A percentile compares a stretch with the other conserved stretches of the same genome.
Evolutionary conservation across 2,888 invertebrate species (phyloP).

Genomic region (Cheiracanthium punctorium): DNA sequence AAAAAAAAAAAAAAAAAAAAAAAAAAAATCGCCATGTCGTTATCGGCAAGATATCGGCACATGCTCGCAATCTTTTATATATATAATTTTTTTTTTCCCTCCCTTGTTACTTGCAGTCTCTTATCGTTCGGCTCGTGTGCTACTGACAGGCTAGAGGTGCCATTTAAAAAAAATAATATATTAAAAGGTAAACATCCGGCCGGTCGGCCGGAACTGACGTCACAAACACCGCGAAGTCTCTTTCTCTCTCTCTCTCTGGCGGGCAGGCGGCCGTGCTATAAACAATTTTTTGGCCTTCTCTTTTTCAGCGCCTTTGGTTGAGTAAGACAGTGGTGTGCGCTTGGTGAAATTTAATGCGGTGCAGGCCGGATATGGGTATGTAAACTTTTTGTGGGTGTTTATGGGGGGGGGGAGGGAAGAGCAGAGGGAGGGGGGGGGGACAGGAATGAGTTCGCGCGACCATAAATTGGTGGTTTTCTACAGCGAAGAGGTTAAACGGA

Average conservation of each 20-base stretch:
- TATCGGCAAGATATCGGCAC: not conserved
- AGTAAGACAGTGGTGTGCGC: no score
- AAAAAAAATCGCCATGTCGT: no score
- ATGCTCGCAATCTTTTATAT: not conserved
- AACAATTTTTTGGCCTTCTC: conserved; percentile 27
- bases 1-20: no score
- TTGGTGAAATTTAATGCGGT: conserved; percentile 24
- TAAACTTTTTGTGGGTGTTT: conserved; percentile 46
- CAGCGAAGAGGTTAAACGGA: no score
- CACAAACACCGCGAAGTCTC: conserved; percentile 32
- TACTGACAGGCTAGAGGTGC: conserved; percentile 47
- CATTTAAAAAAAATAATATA: no score
- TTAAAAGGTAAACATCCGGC: conserved; percentile 62
- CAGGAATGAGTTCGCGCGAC: not conserved
- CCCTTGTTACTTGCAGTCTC: no score
- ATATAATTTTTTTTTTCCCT: no score
- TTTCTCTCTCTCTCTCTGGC: conserved; percentile 41
- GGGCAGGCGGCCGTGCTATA: conserved; percentile 29
- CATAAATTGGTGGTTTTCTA: no score
- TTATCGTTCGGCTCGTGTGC: conserved; percentile 35
- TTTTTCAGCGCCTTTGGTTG: not conserved
- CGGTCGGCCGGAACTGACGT: conserved; percentile 57
- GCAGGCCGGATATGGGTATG: conserved; percentile 56
- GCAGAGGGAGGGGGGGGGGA: no score
- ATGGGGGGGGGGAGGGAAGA: no score